Evolutionary conservation across 2,797 vertebrate genomes (phyloP), one percentile per base, ranked within the genome.

Genomic region (Helostoma temminkii): DNA sequence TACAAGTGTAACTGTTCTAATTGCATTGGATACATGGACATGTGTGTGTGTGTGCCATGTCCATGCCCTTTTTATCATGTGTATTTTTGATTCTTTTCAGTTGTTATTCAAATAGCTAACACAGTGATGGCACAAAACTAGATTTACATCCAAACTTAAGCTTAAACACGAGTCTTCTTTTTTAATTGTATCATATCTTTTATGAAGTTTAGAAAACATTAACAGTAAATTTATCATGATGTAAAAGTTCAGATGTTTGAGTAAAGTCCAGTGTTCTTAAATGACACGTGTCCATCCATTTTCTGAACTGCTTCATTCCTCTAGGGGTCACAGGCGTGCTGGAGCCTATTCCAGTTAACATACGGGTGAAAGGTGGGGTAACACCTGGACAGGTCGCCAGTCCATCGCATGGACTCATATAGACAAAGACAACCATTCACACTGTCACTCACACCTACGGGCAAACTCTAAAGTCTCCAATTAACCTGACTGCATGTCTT

Each of bases 1-100:
- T 74, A 79, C 74, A 67, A 48, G 26, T 65, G 22, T 41, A 56
- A 71, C 49, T 70, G 66, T 81, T 74, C 73, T 60, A 49, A 34
- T 1, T 43, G 58, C 32, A 57, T 2, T 36, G 16, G 12, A 55
- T 25, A 12, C 36, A 58, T 6, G 21, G n/a, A 60, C 32, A n/a
- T 1, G 0, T 55, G n/a, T 59, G 43, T 24, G 11, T 58, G 6
- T 37, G 21, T 1, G 0, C 55, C 15, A 22, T n/a, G 25, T 39
- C 21, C 19, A 22, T 46, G 52, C 47, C 34, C 71, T 14, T 71
- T 25, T 55, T 65, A 28, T 28, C 2, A 46, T 3, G 3, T 30
- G 34, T 36, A 22, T 59, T 45, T n/a, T 9, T 39, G 16, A 4
- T 5, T 39, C 15, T 39, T 39, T 39, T 22, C 9, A 26, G 3